Conservation (phyloP, 2,888 invertebrate species). For the Sepiola atlantica region DNA sequence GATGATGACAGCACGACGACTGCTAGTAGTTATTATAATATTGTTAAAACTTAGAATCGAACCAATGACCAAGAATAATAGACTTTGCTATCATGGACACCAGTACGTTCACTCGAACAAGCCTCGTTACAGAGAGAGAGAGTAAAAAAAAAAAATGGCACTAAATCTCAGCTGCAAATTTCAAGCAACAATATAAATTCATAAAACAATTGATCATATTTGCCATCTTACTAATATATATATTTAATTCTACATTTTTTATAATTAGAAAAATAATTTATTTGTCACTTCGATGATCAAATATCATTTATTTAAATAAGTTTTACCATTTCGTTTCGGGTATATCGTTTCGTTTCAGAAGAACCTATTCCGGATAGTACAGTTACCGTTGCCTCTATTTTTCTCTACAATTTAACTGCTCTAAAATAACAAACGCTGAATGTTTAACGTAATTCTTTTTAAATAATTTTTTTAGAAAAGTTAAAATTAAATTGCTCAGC, state of each 20-base stretch:
- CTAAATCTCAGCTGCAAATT: too few relatives aligned
- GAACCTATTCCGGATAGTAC: neutral
- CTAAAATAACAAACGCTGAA: neutral
- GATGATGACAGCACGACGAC: neutral
- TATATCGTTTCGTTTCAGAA: conserved; percentile 4
- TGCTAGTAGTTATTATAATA: neutral
- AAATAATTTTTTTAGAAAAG: neutral
- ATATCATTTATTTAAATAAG: neutral
- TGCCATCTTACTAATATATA: neutral
- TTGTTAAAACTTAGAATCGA: neutral
- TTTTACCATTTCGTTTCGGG: neutral
- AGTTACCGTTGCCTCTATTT: conserved; percentile 5
- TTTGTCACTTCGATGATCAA: neutral
- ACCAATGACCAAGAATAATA: neutral
- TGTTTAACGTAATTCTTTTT: neutral
- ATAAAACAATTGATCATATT: neutral
- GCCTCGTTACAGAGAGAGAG: neutral
- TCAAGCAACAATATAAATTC: neutral
- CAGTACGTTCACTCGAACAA: neutral
- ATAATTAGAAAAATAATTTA: neutral
- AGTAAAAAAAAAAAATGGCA: neutral
- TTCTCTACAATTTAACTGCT: neutral
- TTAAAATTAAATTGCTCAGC: neutral
- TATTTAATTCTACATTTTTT: neutral
- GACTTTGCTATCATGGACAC: neutral